phyloP scores from a whole-genome alignment of 2,797 vertebrate genomes.

The Serranus cabrilla region DNA sequence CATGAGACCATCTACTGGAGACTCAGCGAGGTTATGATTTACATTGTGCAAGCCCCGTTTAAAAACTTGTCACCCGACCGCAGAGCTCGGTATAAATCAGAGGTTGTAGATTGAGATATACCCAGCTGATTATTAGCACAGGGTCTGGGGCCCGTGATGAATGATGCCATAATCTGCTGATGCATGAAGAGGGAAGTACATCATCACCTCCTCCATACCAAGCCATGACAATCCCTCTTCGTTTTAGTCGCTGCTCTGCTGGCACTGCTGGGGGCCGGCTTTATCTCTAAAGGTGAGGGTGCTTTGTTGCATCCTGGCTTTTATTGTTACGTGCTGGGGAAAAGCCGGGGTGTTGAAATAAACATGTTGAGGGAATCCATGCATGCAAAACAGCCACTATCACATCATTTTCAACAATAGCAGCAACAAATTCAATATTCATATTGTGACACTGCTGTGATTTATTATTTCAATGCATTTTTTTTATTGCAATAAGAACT shows the following conservation, averaged over 20 bases:
- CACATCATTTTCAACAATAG: neutral
- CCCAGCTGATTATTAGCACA: constrained; percentile 76
- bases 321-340: constrained; percentile 25
- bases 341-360: constrained; percentile 8
- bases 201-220: constrained; percentile 73
- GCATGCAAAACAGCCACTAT: neutral
- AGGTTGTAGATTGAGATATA: constrained; percentile 78
- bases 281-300: constrained; percentile 44
- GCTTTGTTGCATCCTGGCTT: constrained; percentile 11
- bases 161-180: constrained; percentile 81
- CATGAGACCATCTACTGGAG: constrained; percentile 51
- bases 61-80: constrained; percentile 77
- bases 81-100: constrained; percentile 78
- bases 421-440: neutral
- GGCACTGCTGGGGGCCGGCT: constrained; percentile 24
- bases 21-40: constrained; percentile 71
- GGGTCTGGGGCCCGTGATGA: constrained; percentile 73
- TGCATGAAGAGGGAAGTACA: constrained; percentile 80
- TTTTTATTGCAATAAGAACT: too few species aligned
- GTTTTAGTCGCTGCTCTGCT: constrained; percentile 54
- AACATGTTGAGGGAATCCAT: constrained; percentile 20
- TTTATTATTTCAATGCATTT: too few species aligned
- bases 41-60: constrained; percentile 71
- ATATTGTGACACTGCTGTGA: neutral
- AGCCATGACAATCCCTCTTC: constrained; percentile 62